Percentiles rank a stretch among this genome's conserved stretches.
Evolutionary conservation across 1,140 invertebrate genomes (phyloP).

Genomic region (Caerostris darwini): DNA sequence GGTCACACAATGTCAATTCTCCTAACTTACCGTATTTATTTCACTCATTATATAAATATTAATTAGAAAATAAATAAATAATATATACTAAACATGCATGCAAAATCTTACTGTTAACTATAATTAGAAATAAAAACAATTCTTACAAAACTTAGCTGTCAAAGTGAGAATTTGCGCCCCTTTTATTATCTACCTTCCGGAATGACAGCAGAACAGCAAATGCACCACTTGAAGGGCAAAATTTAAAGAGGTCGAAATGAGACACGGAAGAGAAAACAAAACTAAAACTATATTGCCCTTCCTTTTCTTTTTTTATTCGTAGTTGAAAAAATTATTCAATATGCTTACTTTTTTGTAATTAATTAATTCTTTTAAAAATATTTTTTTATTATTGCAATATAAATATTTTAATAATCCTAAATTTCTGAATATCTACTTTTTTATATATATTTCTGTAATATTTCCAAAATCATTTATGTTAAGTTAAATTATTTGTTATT

Average conservation of each 20-base stretch:
- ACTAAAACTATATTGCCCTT: neutral
- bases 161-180: slow-evolving; percentile 6
- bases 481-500: too few species aligned
- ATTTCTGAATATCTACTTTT: too few species aligned
- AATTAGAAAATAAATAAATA: neutral
- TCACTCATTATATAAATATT: neutral
- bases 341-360: too few species aligned
- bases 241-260: slow-evolving; percentile 57
- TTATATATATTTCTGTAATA: too few species aligned
- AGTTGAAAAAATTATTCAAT: too few species aligned
- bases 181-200: neutral
- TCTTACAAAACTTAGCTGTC: slow-evolving; percentile 51
- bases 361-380: too few species aligned
- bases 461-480: too few species aligned
- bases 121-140: neutral
- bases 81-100: neutral
- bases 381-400: too few species aligned
- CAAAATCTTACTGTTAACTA: neutral
- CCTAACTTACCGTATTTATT: neutral
- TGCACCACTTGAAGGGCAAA: slow-evolving; percentile 58
- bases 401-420: too few species aligned
- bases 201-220: slow-evolving; percentile 25
- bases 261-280: neutral
- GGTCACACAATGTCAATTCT: slow-evolving; percentile 73
- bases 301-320: neutral